Evolutionary conservation across 2,888 invertebrate species (phyloP), one percentile per base, ranked within the genome.

Genomic region (Anarsia innoxiella): DNA sequence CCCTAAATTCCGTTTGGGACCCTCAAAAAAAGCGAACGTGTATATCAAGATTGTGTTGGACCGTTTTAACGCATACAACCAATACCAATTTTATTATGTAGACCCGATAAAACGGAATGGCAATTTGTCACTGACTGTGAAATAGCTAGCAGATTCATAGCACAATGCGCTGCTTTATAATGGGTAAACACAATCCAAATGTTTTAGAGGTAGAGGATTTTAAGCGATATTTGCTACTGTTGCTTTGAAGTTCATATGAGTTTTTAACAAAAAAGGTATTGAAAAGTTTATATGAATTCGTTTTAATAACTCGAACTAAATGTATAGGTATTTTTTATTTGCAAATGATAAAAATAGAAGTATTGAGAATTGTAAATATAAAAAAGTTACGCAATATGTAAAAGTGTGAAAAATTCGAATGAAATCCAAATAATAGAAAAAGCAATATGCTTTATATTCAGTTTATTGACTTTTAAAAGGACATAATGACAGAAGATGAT

Each of bases 101-200:
- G 36, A 32, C 25, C 41, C 45, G 44, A 61, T 64, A 59, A 59
- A 61, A 56, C 51, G 48, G 49, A 52, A 52, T 50, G 52, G 56
- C 56, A 51, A 59, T 63, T 59, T 60, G 56, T 60, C 63, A 59
- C 50, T 37, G 51, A 48, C 43, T 53, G 59, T 54, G 52, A 56
- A 61, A 55, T 47, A 36, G 51, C 48, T 51, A 45, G 49, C 59
- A 51, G 52, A 57, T 57, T 52, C 51, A 53, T 43, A 39, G 49
- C 32, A 36, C 40, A 38, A 35, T 35, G 19, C 35, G 41, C 39
- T 36, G 36, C 32, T 40, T 40, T 36, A 33, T 36, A 36, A 36
- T 40, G 25, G 39, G 12, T 39, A 15, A 10, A 26, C 36, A 12
- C 23, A 36, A 19, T 19, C 19, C 19, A 19, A 3, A 19, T 19